Conservation (phyloP, 1,140 invertebrate species). For the Drosophila repleta region DNA sequence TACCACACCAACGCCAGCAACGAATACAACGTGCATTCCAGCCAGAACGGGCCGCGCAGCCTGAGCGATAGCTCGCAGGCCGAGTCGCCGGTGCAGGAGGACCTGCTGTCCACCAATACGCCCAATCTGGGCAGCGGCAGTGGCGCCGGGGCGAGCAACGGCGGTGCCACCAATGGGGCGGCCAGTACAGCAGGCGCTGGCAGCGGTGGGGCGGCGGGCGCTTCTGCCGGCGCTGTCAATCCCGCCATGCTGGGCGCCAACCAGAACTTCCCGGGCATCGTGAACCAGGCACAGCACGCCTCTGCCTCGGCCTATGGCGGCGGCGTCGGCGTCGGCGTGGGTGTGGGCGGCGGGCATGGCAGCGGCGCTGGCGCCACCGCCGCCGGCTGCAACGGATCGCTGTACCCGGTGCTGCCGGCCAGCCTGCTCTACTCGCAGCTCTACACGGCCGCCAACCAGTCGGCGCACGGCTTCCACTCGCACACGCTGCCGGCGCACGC, state of each 20-base stretch:
- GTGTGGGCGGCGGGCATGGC: slow-evolving; percentile 64
- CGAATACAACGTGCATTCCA: slow-evolving; percentile 83
- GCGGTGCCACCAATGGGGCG: slow-evolving; percentile 63
- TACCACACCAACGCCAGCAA: slow-evolving; percentile 85
- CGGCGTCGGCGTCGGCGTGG: slow-evolving; percentile 51
- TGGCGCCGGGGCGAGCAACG: slow-evolving; percentile 42
- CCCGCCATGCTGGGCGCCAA: slow-evolving; percentile 68
- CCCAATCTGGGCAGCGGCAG: slow-evolving; percentile 77
- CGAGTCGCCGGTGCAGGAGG: slow-evolving; percentile 92
- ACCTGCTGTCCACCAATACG: slow-evolving; percentile 87
- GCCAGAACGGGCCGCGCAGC: slow-evolving; percentile 86
- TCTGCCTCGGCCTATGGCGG: slow-evolving; percentile 66
- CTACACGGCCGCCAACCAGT: slow-evolving; percentile 91
- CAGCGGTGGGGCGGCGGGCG: slow-evolving; percentile 87
- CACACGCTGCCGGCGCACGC: slow-evolving; percentile 87
- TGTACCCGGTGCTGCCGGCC: slow-evolving; percentile 90
- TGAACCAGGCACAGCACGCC: slow-evolving; percentile 79
- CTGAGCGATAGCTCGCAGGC: slow-evolving; percentile 92
- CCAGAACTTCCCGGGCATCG: slow-evolving; percentile 79
- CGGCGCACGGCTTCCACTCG: slow-evolving; percentile 89
- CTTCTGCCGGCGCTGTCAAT: slow-evolving; percentile 86
- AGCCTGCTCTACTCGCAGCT: slow-evolving; percentile 93
- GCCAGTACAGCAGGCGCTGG: slow-evolving; percentile 87
- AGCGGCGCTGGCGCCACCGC: slow-evolving; percentile 56
- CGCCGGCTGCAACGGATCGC: slow-evolving; percentile 86